Evolutionary conservation across 2,797 vertebrate species (phyloP).

Genomic region (Falco novaeseelandiae): DNA sequence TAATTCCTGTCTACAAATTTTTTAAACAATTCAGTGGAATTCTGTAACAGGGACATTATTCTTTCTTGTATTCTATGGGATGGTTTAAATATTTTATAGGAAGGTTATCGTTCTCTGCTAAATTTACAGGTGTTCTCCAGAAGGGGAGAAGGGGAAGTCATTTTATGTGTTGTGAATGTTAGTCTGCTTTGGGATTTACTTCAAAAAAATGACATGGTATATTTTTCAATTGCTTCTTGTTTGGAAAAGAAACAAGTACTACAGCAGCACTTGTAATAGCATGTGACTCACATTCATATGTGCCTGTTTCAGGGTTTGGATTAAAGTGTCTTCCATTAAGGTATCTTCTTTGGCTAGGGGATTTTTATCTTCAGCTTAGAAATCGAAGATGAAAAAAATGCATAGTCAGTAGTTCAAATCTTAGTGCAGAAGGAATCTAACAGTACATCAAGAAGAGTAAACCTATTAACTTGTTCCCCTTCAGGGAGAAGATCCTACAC

Average conservation of each 20-base stretch:
- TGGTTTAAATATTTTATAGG: slow-evolving; percentile 11
- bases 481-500: slow-evolving; percentile 51
- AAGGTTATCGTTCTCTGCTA: background rate
- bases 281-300: background rate
- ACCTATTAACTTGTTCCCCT: slow-evolving; percentile 65
- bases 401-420: slow-evolving; percentile 9
- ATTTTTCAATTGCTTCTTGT: slow-evolving; percentile 13
- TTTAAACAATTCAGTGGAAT: background rate
- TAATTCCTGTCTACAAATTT: background rate
- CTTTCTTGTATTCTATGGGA: background rate
- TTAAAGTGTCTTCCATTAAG: background rate
- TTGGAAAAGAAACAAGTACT: slow-evolving; percentile 28
- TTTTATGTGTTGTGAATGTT: background rate
- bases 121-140: background rate
- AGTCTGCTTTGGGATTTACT: background rate
- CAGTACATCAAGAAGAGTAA: slow-evolving; percentile 66
- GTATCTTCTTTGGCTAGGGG: background rate
- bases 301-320: background rate
- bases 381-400: slow-evolving; percentile 7
- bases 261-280: slow-evolving; percentile 9
- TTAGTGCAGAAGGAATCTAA: slow-evolving; percentile 30
- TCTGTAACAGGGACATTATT: background rate
- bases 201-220: background rate
- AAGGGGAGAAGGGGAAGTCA: background rate
- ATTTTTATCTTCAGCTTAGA: slow-evolving; percentile 50